phyloP scores from a whole-genome alignment of 2,888 invertebrate species.

The Phalera bucephala region DNA sequence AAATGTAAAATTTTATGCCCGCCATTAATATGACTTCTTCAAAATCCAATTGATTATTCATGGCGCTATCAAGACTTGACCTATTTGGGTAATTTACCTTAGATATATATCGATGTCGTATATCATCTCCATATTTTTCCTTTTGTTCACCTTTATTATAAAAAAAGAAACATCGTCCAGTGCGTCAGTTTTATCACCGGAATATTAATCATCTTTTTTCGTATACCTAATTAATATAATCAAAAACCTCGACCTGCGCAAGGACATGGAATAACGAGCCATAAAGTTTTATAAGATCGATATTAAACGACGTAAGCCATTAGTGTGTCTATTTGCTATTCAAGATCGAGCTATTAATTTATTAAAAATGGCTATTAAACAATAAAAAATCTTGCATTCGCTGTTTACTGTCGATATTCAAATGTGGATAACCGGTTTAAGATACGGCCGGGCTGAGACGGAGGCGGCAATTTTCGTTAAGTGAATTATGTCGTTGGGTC shows the following conservation, averaged over 20 bases:
- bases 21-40: conserved; percentile 30
- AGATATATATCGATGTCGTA: conserved; percentile 20
- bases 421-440: conserved; percentile 47
- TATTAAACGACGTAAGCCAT: conserved; percentile 21
- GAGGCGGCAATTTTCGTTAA: conserved; percentile 34
- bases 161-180: not conserved
- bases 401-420: conserved; percentile 47
- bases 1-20: conserved; percentile 31
- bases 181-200: conserved; percentile 11
- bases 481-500: conserved; percentile 41
- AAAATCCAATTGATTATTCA: conserved; percentile 31
- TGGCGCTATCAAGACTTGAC: conserved; percentile 19
- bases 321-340: conserved; percentile 36
- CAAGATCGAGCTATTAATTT: conserved; percentile 40
- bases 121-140: conserved; percentile 16
- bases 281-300: conserved; percentile 23
- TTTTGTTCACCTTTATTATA: conserved; percentile 7
- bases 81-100: conserved; percentile 29
- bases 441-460: conserved; percentile 23
- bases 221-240: conserved; percentile 16
- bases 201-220: conserved; percentile 12
- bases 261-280: conserved; percentile 23
- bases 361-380: conserved; percentile 36
- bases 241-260: conserved; percentile 13
- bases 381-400: conserved; percentile 41